A percentile compares a stretch with the other conserved stretches of the same genome.
These are phyloP conservation scores for Drosophila gunungcola DNA, from an alignment of 1,140 invertebrate genomes.

Conservation along the genomic window DNA sequence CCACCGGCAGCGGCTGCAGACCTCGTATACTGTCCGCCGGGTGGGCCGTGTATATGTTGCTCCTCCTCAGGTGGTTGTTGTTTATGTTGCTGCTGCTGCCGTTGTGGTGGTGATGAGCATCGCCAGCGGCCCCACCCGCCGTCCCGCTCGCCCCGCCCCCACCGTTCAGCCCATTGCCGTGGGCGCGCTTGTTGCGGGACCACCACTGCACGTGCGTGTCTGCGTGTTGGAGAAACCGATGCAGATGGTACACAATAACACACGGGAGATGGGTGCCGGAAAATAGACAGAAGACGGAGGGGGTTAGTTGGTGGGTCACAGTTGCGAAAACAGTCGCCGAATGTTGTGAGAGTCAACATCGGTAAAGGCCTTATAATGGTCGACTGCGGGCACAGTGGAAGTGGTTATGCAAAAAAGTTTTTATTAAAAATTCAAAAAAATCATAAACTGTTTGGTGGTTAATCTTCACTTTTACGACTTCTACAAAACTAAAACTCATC, in stretches of 20 bases:
- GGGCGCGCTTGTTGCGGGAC: slow-evolving; percentile 82
- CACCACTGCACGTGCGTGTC: slow-evolving; percentile 84
- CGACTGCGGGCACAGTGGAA: slow-evolving; percentile 4
- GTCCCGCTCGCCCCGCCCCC: slow-evolving; percentile 41
- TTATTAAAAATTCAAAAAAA: too few relatives aligned
- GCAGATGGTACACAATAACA: slow-evolving; percentile 16
- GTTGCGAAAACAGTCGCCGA: slow-evolving; percentile 43
- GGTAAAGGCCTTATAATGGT: slow-evolving; percentile 13
- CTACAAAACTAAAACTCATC: too few relatives aligned
- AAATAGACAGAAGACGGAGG: slow-evolving; percentile 17
- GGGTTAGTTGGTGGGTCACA: slow-evolving; percentile 28
- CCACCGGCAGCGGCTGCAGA: slow-evolving; percentile 61
- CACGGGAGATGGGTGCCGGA: slow-evolving; percentile 12
- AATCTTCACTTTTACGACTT: too few relatives aligned
- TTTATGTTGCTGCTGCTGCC: slow-evolving; percentile 71
- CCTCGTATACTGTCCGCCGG: slow-evolving; percentile 81
- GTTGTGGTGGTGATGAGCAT: slow-evolving; percentile 27
- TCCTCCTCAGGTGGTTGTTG: slow-evolving; percentile 82
- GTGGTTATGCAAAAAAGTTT: too few relatives aligned
- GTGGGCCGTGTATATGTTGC: slow-evolving; percentile 83
- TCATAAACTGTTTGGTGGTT: too few relatives aligned
- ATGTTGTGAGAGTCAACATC: slow-evolving; percentile 53
- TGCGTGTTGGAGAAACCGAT: slow-evolving; percentile 34
- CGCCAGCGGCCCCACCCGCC: slow-evolving; percentile 52
- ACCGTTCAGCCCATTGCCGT: slow-evolving; percentile 58